These are phyloP conservation scores for Aleiodes leptofemur DNA, from an alignment of 2,888 invertebrate genomes.

Conservation along the genomic window DNA sequence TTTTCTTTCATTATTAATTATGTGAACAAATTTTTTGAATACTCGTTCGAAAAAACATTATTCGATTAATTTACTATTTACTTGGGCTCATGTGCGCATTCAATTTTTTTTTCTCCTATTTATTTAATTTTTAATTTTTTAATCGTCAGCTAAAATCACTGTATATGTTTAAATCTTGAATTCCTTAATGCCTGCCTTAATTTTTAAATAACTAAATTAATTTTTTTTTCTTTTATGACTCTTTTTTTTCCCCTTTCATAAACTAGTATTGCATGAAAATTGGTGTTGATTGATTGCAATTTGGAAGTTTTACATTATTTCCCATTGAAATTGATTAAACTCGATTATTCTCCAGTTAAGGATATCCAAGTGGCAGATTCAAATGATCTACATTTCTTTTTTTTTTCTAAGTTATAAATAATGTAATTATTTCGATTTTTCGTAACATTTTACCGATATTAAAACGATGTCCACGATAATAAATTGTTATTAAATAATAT, in stretches of 20 bases:
- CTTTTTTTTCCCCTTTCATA: neutral
- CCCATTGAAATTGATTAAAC: slow-evolving; percentile 33
- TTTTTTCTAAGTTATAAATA: too few relatives aligned
- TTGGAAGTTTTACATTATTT: slow-evolving; percentile 55
- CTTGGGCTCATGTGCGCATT: slow-evolving; percentile 36
- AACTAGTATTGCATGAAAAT: slow-evolving; percentile 59
- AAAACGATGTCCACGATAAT: too few relatives aligned
- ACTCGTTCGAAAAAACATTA: neutral
- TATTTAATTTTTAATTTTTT: neutral
- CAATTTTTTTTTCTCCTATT: slow-evolving; percentile 16
- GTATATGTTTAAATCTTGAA: slow-evolving; percentile 51
- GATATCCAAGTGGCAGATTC: too few relatives aligned
- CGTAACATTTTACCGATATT: too few relatives aligned
- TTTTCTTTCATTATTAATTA: neutral
- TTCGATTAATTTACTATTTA: slow-evolving; percentile 15
- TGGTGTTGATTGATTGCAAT: slow-evolving; percentile 61
- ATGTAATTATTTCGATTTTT: too few relatives aligned
- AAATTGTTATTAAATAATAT: too few relatives aligned
- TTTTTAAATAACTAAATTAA: slow-evolving; percentile 45
- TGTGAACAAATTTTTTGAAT: too few relatives aligned
- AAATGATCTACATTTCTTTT: too few relatives aligned
- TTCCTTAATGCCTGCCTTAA: slow-evolving; percentile 50
- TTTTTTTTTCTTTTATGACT: neutral
- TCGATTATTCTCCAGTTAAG: too few relatives aligned
- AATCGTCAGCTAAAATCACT: slow-evolving; percentile 37